Evolutionary conservation across 1,140 invertebrate species (phyloP).

Genomic region (Drosophila ficusphila): DNA sequence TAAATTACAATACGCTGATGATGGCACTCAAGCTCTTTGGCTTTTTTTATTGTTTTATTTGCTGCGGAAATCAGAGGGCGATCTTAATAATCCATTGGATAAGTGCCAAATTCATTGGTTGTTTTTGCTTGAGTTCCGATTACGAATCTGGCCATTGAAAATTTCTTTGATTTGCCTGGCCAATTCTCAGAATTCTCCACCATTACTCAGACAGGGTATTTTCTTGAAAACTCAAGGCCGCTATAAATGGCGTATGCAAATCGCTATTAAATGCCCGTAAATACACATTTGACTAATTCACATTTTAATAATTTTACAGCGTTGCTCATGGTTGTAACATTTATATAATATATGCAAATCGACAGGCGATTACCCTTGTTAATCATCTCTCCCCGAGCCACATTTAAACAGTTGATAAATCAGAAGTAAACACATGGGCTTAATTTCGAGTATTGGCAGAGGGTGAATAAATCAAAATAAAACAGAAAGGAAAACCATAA

Average conservation of each 20-base stretch:
- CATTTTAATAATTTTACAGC: slow-evolving; percentile 11
- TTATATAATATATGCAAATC: slow-evolving; percentile 24
- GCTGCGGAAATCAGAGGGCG: slow-evolving; percentile 37
- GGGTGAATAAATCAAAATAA: slow-evolving; percentile 25
- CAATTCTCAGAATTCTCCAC: slow-evolving; percentile 34
- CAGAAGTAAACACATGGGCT: slow-evolving; percentile 53
- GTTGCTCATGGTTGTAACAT: slow-evolving; percentile 5
- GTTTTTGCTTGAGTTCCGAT: slow-evolving; percentile 46
- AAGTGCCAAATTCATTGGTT: slow-evolving; percentile 51
- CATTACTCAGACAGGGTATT: slow-evolving; percentile 27
- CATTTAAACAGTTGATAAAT: slow-evolving; percentile 58
- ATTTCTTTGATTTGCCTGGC: slow-evolving; percentile 26
- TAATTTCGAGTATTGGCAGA: slow-evolving; percentile 17
- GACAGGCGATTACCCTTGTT: slow-evolving; percentile 27
- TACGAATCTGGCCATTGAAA: slow-evolving; percentile 35
- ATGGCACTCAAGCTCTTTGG: slow-evolving; percentile 16
- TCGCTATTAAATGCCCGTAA: slow-evolving; percentile 14
- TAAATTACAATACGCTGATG: slow-evolving; percentile 29
- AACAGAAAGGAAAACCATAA: slow-evolving; percentile 41
- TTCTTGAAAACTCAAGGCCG: background rate
- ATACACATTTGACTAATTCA: slow-evolving; percentile 12
- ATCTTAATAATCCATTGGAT: slow-evolving; percentile 58
- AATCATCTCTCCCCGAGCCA: slow-evolving; percentile 21
- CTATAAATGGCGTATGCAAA: slow-evolving; percentile 29
- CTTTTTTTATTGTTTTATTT: slow-evolving; percentile 11